These are phyloP conservation scores for Chloroceryle inda DNA, from an alignment of 2,797 vertebrate species.

Conservation along the genomic window DNA sequence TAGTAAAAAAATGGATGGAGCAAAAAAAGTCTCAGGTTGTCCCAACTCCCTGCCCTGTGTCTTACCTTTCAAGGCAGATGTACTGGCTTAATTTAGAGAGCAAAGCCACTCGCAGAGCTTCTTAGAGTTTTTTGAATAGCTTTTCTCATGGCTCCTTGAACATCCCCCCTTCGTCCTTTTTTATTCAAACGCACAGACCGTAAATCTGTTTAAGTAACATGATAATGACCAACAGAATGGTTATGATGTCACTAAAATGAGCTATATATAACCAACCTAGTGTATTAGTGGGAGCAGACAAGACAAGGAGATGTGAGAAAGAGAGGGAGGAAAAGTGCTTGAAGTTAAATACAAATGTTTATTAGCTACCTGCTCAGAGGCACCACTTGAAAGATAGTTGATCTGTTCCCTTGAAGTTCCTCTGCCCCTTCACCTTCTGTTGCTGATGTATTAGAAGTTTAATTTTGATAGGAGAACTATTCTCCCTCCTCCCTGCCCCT, in stretches of 20 bases:
- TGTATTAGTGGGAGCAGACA: slow-evolving; percentile 38
- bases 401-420: neutral
- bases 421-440: neutral
- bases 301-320: slow-evolving; percentile 41
- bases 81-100: neutral
- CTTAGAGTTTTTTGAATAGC: neutral
- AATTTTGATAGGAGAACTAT: slow-evolving; percentile 35
- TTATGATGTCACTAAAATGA: slow-evolving; percentile 69
- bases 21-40: neutral
- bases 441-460: slow-evolving; percentile 18
- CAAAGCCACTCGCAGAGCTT: neutral
- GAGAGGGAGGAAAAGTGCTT: neutral
- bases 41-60: neutral
- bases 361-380: slow-evolving; percentile 6
- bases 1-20: neutral
- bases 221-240: slow-evolving; percentile 52
- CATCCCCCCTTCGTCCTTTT: neutral
- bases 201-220: slow-evolving; percentile 71
- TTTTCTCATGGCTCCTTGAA: slow-evolving; percentile 37
- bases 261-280: slow-evolving; percentile 52
- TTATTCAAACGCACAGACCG: neutral
- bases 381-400: neutral
- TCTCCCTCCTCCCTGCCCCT: accelerated
- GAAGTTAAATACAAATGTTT: slow-evolving; percentile 50
- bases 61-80: neutral